Base-by-base conservation (phyloP, 2,888 invertebrate genomes). In the Kryphioiulus occultus region DNA sequence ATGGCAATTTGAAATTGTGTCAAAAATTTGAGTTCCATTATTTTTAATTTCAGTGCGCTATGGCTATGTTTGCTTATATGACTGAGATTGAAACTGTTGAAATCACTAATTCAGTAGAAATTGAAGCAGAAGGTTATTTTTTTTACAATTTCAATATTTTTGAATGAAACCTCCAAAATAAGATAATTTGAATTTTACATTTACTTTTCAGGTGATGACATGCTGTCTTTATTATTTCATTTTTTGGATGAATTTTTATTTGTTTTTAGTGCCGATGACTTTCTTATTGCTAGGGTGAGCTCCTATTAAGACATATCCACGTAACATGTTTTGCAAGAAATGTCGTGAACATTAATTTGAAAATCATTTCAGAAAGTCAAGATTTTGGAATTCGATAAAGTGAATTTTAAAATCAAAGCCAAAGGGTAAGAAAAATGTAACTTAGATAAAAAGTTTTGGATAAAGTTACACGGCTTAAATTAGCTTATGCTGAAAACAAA, bases 61-160 rank as follows among this genome's bases (percentile, higher is more conserved):
- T 97, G 92, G 96, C 98, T 0, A 99, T 99, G 99, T 99, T 97
- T 93, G 97, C 95, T 0, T 99, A 99, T 92, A 99, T 99, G 97
- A 99, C 99, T 1, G 97, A 97, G 89, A 92, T 98, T 89, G 94
- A 95, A 0, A 94, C 94, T 89, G 97, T 99, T 0, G 95, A 97
- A 85, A 95, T 96, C 91, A 93, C 93, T 90, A 94, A 95, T 90
- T 94, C 95, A 68, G 94, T 95, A 91, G 94, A 96, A 90, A 95
- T 99, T 89, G 96, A 96, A 92, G 98, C 97, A 0, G 95, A 95
- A 89, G 98, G 93, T 91, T 78, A 9, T 10, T 78, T 30, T 78
- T 17, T 78, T n/a, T n/a, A 22, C 10, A 26, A 78, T 12, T 78
- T 17, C 10, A 22, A 9, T 78, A 15, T 26, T 78, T 78, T 78